A percentile compares a stretch with the other conserved stretches of the same genome.
Conservation (phyloP, 2,113 vertebrate genomes). For the Micromys minutus region DNA sequence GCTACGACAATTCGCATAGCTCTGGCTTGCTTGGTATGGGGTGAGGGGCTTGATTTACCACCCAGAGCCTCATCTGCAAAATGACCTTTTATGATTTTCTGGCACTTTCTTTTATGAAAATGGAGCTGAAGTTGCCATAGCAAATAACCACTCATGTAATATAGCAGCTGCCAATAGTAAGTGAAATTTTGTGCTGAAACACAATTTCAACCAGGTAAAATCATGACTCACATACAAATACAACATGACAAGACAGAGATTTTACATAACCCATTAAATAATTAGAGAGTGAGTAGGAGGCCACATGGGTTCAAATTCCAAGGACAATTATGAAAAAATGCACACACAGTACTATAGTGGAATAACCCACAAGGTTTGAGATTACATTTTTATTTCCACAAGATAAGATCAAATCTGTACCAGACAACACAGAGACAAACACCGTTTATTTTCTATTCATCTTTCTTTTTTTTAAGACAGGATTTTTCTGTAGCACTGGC, state of each 20-base stretch:
- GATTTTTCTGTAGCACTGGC: neutral
- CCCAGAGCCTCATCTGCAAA: neutral
- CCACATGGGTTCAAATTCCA: slow-evolving; percentile 27
- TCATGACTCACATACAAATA: slow-evolving; percentile 51
- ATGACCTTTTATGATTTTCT: neutral
- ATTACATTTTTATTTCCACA: neutral
- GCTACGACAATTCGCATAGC: neutral
- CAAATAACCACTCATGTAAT: neutral
- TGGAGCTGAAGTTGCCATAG: neutral
- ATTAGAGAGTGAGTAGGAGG: slow-evolving; percentile 43
- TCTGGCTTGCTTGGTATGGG: neutral
- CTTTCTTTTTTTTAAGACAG: neutral
- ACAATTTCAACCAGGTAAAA: slow-evolving; percentile 45
- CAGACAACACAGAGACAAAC: neutral
- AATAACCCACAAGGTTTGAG: neutral
- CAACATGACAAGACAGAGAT: neutral
- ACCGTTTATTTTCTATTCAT: neutral
- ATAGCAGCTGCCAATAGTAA: slow-evolving; percentile 41
- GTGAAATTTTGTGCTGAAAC: slow-evolving; percentile 8
- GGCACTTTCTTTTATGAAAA: neutral
- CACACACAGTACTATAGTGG: neutral
- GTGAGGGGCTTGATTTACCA: neutral
- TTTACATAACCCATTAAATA: slow-evolving; percentile 51
- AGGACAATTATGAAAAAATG: slow-evolving; percentile 20
- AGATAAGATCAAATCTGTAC: neutral